Evolutionary conservation across 1,140 invertebrate genomes (phyloP).

Genomic region (Hyphantria cunea): DNA sequence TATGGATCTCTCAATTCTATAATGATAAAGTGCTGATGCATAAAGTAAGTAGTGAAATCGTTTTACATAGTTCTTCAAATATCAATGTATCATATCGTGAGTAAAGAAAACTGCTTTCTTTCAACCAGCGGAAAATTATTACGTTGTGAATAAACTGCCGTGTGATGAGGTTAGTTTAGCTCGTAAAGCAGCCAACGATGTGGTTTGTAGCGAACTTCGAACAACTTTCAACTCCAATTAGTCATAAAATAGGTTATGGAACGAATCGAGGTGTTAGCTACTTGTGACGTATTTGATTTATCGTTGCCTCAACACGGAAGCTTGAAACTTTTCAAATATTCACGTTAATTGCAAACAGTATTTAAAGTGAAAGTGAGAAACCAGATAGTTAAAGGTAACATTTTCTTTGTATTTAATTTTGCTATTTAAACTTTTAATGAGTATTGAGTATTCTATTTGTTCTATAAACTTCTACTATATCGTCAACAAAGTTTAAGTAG

Average conservation of each 20-base stretch:
- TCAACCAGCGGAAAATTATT: slow-evolving; percentile 5
- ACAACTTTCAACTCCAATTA: slow-evolving; percentile 34
- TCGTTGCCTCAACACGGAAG: slow-evolving; percentile 3
- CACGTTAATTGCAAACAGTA: slow-evolving; percentile 7
- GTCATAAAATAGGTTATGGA: slow-evolving; percentile 21
- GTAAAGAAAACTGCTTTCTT: slow-evolving; percentile 9
- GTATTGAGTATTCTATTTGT: background rate
- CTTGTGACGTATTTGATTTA: slow-evolving; percentile 18
- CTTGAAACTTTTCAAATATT: slow-evolving; percentile 11
- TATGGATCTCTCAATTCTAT: too few relatives aligned
- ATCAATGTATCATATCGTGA: too few relatives aligned
- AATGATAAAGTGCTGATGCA: too few relatives aligned
- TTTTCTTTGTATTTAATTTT: background rate
- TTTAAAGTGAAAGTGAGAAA: background rate
- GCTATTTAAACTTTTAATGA: background rate
- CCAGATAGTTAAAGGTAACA: background rate
- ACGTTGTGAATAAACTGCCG: slow-evolving; percentile 19
- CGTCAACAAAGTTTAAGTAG: too few relatives aligned
- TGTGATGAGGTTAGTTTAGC: slow-evolving; percentile 19
- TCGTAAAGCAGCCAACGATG: slow-evolving; percentile 18
- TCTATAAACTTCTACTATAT: too few relatives aligned
- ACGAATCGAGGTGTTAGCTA: slow-evolving; percentile 16
- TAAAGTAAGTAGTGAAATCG: too few relatives aligned
- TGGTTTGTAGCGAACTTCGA: slow-evolving; percentile 26
- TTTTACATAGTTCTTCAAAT: too few relatives aligned